Evolutionary conservation across 2,888 invertebrate genomes (phyloP).

Genomic region (Nineta flava): DNA sequence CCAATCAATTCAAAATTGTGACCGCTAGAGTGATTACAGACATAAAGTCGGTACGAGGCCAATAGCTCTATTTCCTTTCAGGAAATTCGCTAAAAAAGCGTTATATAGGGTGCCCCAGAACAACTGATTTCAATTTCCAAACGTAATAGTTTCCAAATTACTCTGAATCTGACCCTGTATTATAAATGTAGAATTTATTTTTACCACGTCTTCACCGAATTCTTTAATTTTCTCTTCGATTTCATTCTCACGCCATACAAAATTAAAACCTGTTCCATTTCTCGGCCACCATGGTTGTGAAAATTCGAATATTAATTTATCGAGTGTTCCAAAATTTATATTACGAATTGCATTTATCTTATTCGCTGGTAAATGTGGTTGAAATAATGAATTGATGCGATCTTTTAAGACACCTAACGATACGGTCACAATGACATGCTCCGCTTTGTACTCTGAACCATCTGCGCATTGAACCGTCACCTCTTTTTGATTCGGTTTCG

Average conservation of each 20-base stretch:
- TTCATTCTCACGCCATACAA: slow-evolving; percentile 41
- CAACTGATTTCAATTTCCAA: too few species aligned
- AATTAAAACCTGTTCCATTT: slow-evolving; percentile 30
- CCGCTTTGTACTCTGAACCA: slow-evolving; percentile 34
- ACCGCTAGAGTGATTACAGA: too few species aligned
- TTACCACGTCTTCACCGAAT: background rate
- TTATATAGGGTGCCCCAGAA: too few species aligned
- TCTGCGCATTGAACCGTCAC: slow-evolving; percentile 33
- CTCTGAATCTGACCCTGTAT: too few species aligned
- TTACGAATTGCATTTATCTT: slow-evolving; percentile 40
- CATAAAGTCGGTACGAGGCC: too few species aligned
- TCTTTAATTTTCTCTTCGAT: slow-evolving; percentile 16
- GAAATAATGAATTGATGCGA: too few species aligned
- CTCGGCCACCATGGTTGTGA: slow-evolving; percentile 45
- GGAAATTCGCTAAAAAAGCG: too few species aligned
- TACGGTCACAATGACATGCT: slow-evolving; percentile 49
- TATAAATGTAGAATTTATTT: background rate
- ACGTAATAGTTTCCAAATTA: too few species aligned
- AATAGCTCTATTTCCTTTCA: too few species aligned
- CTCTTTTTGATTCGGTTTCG: slow-evolving; percentile 14
- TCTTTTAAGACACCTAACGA: slow-evolving; percentile 55
- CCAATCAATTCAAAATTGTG: too few species aligned
- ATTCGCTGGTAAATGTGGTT: slow-evolving; percentile 33
- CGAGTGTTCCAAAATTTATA: slow-evolving; percentile 45
- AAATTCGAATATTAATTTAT: slow-evolving; percentile 51